These are phyloP conservation scores for Miichthys miiuy DNA, from an alignment of 2,797 vertebrate genomes.

Conservation along the genomic window DNA sequence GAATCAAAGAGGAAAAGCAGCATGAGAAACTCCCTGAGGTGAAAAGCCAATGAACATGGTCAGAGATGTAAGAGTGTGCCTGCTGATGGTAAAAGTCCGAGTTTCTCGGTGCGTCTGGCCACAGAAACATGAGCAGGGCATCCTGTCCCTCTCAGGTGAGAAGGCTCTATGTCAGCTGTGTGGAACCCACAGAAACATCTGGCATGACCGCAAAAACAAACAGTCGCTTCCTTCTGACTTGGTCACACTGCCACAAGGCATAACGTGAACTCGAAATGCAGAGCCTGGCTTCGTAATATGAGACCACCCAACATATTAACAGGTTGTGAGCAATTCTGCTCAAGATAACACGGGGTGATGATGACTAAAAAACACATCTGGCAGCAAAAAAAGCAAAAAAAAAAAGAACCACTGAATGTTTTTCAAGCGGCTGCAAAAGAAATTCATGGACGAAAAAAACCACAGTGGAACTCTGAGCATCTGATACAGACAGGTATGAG, in stretches of 20 bases:
- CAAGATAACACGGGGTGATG: conserved; percentile 37
- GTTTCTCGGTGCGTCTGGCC: conserved; percentile 37
- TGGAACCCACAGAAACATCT: conserved; percentile 61
- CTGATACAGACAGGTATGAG: conserved; percentile 20
- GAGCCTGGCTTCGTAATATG: conserved; percentile 36
- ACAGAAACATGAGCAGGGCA: conserved; percentile 55
- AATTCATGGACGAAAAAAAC: conserved; percentile 32
- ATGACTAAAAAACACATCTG: conserved; percentile 59
- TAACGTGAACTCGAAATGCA: conserved; percentile 40
- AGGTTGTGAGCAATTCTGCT: conserved; percentile 42
- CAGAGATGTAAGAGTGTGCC: conserved; percentile 57
- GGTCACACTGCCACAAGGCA: conserved; percentile 47
- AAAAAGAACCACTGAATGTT: conserved; percentile 8
- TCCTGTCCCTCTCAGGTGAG: conserved; percentile 65
- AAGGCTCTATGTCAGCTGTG: conserved; percentile 58
- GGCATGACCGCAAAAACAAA: conserved; percentile 71
- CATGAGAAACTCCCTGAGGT: conserved; percentile 64
- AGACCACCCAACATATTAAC: conserved; percentile 50
- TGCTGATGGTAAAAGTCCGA: conserved; percentile 49
- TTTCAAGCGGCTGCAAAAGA: conserved; percentile 30
- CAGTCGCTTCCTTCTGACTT: conserved; percentile 50
- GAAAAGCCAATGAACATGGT: conserved; percentile 65
- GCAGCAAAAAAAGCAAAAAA: conserved; percentile 10
- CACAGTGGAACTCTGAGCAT: conserved; percentile 16
- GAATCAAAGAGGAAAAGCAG: conserved; percentile 74